Conservation (phyloP, 2,888 invertebrate species). For the Plebejus argus region DNA sequence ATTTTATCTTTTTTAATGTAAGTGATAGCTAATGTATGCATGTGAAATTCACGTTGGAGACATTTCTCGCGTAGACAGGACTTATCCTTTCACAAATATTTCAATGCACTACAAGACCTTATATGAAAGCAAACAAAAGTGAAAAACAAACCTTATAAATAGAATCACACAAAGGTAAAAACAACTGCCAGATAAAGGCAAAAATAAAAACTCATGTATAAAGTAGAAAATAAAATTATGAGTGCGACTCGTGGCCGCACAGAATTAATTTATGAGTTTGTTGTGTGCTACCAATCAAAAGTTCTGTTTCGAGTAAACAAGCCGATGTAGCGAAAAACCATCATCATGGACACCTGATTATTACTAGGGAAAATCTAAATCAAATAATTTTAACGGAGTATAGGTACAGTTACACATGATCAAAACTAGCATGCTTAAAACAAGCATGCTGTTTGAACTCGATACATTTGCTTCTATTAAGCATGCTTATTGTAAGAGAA, state of each 20-base stretch:
- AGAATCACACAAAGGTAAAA: constrained; percentile 35
- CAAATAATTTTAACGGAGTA: too few relatives aligned
- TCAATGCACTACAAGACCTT: too few relatives aligned
- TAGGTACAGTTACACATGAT: too few relatives aligned
- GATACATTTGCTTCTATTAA: too few relatives aligned
- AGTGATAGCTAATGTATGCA: too few relatives aligned
- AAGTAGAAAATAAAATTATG: constrained; percentile 38
- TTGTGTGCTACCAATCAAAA: constrained; percentile 33
- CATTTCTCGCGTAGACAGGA: too few relatives aligned
- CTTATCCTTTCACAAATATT: too few relatives aligned
- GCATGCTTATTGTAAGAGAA: too few relatives aligned
- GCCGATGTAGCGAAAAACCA: not conserved
- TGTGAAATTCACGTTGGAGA: too few relatives aligned
- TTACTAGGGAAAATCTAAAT: not conserved
- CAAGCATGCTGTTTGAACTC: too few relatives aligned
- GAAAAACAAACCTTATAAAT: not conserved
- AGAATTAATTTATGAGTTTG: constrained; percentile 40
- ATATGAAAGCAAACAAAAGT: not conserved
- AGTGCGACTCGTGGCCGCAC: constrained; percentile 36
- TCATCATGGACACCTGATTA: not conserved
- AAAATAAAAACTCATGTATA: constrained; percentile 29
- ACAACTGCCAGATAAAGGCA: not conserved
- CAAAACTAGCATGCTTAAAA: too few relatives aligned
- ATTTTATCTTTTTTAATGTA: too few relatives aligned
- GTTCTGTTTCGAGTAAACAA: constrained; percentile 16